Percentiles rank a stretch among this genome's conserved stretches.
phyloP scores from a whole-genome alignment of 2,888 invertebrate genomes.

The Epiblema foenella region DNA sequence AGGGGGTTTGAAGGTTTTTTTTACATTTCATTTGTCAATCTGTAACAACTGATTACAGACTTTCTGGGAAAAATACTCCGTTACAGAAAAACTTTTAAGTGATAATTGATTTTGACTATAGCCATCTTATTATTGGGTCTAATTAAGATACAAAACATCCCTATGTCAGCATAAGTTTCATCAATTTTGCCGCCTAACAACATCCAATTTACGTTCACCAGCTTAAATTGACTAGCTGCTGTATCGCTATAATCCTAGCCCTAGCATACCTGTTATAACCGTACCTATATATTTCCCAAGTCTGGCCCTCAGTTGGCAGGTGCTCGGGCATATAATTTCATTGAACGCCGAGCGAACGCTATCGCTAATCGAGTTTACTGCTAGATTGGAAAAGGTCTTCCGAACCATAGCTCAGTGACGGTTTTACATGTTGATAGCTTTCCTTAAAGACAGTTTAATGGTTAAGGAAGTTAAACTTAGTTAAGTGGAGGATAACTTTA shows the following conservation, averaged over 20 bases:
- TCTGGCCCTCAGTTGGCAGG: conserved; percentile 50
- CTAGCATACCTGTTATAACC: conserved; percentile 5
- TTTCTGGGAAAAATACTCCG: no score
- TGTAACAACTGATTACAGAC: no score
- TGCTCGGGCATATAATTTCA: conserved; percentile 61
- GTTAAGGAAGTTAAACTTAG: neutral
- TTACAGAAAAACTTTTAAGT: no score
- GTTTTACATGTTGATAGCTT: conserved; percentile 19
- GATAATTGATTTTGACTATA: no score
- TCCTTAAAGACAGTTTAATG: conserved; percentile 6
- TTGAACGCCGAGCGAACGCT: conserved; percentile 56
- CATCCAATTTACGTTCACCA: neutral
- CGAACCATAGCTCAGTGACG: conserved; percentile 18
- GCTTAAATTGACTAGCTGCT: neutral
- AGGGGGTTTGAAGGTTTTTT: no score
- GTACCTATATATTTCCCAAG: neutral
- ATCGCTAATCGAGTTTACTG: conserved; percentile 62
- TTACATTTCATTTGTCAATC: no score
- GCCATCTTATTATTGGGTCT: no score
- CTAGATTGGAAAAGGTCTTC: conserved; percentile 48
- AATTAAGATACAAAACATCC: no score
- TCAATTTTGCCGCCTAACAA: no score
- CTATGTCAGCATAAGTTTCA: no score
- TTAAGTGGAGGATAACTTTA: neutral
- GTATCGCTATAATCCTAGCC: neutral